Base-by-base conservation (phyloP, 23 tunicate genomes). In the Corella eumyota region DNA sequence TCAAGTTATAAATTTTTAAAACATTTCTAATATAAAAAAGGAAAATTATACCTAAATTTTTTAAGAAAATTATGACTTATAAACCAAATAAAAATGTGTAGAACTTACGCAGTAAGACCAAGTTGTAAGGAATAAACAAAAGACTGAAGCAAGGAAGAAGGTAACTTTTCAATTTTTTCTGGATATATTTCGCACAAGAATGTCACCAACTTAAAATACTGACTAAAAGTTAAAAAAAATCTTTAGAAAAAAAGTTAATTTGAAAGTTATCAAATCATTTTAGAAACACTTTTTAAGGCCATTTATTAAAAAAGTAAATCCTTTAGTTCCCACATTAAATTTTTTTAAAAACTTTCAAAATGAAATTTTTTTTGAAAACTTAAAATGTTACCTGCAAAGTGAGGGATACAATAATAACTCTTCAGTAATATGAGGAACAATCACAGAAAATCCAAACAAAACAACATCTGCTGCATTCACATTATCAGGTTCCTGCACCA, bases 101-200 rank as follows among this genome's bases (percentile, higher is more conserved):
- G n/a, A n/a, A n/a, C 23, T 51, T 66, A 78, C 73, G 54, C n/a
- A 46, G 49, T 69, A 17, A 84, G 51, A 1, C 94, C 94, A 0
- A 67, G 53, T 44, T 84, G 78, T 13, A 84, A 46, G 6, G 77
- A 62, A 25, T 63, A 50, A 19, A 84, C 22, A 33, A 84, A 69
- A 30, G 45, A 23, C 13, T 37, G 66, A 50, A 69, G 50, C 68
- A 75, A 56, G 9, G 47, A 55, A 2, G 36, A 45, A 1, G 94
- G 66, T 24, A 84, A 54, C 29, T 61, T 44, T 36, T 69, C 94
- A 24, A 84, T 58, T 47, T 84, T 75, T 46, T 64, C 94, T 0
- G 94, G 83, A 56, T 60, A 75, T 20, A 74, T 51, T 58, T 84
- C 94, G 36, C 94, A 84, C 62, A 84, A 44, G 56, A 67, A 75